Base-by-base conservation (phyloP, 2,113 vertebrate species). In the Centrocercus urophasianus region DNA sequence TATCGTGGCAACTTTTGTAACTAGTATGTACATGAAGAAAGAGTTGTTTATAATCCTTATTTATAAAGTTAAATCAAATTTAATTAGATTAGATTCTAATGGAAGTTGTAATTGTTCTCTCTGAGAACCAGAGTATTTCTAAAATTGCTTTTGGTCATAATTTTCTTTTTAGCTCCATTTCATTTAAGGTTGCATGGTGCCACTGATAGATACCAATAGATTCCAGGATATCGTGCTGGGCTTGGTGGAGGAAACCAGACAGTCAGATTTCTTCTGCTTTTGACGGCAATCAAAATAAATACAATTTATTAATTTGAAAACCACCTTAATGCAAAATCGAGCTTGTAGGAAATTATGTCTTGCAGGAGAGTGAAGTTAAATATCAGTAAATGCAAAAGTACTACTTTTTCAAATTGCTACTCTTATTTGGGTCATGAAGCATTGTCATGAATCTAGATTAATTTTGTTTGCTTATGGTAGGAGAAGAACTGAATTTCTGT, bases 391-490 rank as follows among this genome's bases (percentile, higher is more conserved):
- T 38, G 20, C 22, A 5, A 7, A 54, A 69, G 32, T 42, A 56
- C 50, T 52, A 25, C 32, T 36, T 0, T 47, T 12, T 57, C 32
- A 10, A 21, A 0, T 14, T 74, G 32, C 42, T 80, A 2, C 27
- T 64, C 19, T 38, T 40, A 32, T 30, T 10, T 60, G 60, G 54
- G 28, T 56, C 54, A 56, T 56, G 54, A 32, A 48, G 36, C 9
- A 4, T n/a, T 56, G 8, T n/a, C 11, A 6, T 30, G 32, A 52
- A 71, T 17, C 8, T 74, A 8, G 40, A 19, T 45, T 64, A 64
- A 47, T 69, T 89, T 82, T 69, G 5, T 36, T 57, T 72, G 40
- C n/a, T 70, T 40, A 3, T 60, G 64, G 7, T 73, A 56, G 59
- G 67, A 61, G 48, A 40, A 65, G 79, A 60, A n/a, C 6, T 42